Conservation (phyloP, 1,140 invertebrate species). For the Mya arenaria region DNA sequence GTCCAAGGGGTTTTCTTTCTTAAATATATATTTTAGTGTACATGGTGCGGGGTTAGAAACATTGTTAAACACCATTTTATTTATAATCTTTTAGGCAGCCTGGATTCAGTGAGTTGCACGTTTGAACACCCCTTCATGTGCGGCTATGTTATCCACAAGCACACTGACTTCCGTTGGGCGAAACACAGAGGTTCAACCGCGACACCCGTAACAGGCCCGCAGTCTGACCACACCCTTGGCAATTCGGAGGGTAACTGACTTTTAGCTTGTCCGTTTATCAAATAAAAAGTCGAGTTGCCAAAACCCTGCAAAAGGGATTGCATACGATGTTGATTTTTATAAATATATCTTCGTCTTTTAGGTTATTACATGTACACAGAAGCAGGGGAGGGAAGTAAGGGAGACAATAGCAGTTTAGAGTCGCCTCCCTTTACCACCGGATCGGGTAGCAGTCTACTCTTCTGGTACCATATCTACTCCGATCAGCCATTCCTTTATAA, state of each 20-base stretch:
- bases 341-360: slow-evolving; percentile 14
- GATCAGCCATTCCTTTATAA: background rate
- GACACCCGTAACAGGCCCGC: slow-evolving; percentile 67
- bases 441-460: slow-evolving; percentile 53
- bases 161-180: slow-evolving; percentile 58
- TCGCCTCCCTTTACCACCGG: slow-evolving; percentile 59
- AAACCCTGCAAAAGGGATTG: background rate
- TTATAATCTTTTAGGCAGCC: slow-evolving; percentile 13
- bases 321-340: background rate
- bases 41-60: background rate
- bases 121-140: slow-evolving; percentile 73
- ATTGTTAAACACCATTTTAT: background rate
- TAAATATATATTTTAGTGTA: background rate
- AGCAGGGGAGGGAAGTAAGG: slow-evolving; percentile 57
- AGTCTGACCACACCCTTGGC: slow-evolving; percentile 61
- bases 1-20: background rate
- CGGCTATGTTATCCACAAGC: slow-evolving; percentile 63
- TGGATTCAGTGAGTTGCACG: slow-evolving; percentile 62
- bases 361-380: slow-evolving; percentile 71
- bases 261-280: background rate
- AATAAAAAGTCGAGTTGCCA: background rate
- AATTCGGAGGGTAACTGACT: slow-evolving; percentile 57
- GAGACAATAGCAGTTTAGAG: slow-evolving; percentile 52
- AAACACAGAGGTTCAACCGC: slow-evolving; percentile 52
- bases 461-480: slow-evolving; percentile 69